Base-by-base conservation (phyloP, 2,797 vertebrate species). In the Pipistrellus pipistrellus region DNA sequence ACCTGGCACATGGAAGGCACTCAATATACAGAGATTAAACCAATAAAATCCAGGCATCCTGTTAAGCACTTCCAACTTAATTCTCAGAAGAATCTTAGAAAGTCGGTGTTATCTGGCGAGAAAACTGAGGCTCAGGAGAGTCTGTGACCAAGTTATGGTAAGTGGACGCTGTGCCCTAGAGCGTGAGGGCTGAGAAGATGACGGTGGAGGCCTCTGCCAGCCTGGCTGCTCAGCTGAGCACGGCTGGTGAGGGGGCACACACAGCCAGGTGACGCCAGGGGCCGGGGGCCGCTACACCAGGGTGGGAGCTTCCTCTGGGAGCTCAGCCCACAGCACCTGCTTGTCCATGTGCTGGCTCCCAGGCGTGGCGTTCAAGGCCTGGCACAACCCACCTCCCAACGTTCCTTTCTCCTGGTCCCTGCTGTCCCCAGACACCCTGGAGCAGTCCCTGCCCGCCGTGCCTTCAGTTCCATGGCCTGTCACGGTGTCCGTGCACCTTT, bases 71-170 rank as follows among this genome's bases (percentile, higher is more conserved):
- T 72, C 59, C 81, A 91, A 48, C 17, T 90, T 84, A 80, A 71
- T 86, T 89, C 77, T 94, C 71, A 82, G 12, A 78, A 88, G 86
- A 89, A 84, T 71, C 75, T 76, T 68, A 76, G 87, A 71, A 72
- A 81, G 35, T 88, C 84, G 53, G 2, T 69, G 83, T 32, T 62
- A 14, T 68, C 59, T 84, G 18, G 44, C 35, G 55, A 94, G 41
- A 85, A 95, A 92, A 93, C 41, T 18, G 35, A 92, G 71, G 71
- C 35, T 68, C 8, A 71, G 62, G 69, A 89, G 44, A 87, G n/a
- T 76, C 41, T 71, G 35, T 73, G 84, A 71, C 55, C 57, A 75
- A 93, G n/a, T 57, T 82, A 32, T 9, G 41, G 21, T 62, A 51
- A 68, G n/a, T 57, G 35, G 71, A 76, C 30, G 69, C 51, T 48